These are phyloP conservation scores for Solenopsis fugax DNA, from an alignment of 1,140 invertebrate genomes.

Conservation along the genomic window DNA sequence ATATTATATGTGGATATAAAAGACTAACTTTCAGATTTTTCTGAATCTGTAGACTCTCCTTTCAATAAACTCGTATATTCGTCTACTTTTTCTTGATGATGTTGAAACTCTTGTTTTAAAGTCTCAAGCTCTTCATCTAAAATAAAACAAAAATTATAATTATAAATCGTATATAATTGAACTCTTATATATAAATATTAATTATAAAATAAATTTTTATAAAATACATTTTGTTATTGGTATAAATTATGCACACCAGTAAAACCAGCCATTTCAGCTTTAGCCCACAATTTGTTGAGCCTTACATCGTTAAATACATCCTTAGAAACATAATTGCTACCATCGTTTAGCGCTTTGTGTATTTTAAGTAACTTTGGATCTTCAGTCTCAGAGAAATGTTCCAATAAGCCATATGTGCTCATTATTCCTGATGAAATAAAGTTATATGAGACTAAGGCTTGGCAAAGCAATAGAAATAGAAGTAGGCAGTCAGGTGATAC, in stretches of 20 bases:
- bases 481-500: not conserved
- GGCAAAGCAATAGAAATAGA: constrained; percentile 18
- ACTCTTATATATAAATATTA: not conserved
- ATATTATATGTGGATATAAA: not conserved
- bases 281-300: constrained; percentile 95
- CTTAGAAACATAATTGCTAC: constrained; percentile 87
- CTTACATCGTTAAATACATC: constrained; percentile 96
- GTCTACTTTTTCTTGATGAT: constrained; percentile 97
- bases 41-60: constrained; percentile 87
- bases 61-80: constrained; percentile 94
- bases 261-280: constrained; percentile 95
- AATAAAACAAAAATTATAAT: constrained; percentile 65
- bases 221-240: not conserved
- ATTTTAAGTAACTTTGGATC: constrained; percentile 86
- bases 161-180: not conserved
- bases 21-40: constrained; percentile 89
- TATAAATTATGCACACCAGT: constrained; percentile 86
- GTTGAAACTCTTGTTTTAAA: constrained; percentile 95
- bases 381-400: constrained; percentile 92
- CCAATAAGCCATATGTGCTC: constrained; percentile 92
- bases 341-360: constrained; percentile 83
- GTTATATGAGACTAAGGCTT: constrained; percentile 36
- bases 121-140: constrained; percentile 92
- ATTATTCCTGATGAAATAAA: constrained; percentile 89
- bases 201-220: not conserved